Percentiles rank a stretch among this genome's conserved stretches.
phyloP scores from a whole-genome alignment of 2,797 vertebrate species.

The Darevskia mixta region DNA sequence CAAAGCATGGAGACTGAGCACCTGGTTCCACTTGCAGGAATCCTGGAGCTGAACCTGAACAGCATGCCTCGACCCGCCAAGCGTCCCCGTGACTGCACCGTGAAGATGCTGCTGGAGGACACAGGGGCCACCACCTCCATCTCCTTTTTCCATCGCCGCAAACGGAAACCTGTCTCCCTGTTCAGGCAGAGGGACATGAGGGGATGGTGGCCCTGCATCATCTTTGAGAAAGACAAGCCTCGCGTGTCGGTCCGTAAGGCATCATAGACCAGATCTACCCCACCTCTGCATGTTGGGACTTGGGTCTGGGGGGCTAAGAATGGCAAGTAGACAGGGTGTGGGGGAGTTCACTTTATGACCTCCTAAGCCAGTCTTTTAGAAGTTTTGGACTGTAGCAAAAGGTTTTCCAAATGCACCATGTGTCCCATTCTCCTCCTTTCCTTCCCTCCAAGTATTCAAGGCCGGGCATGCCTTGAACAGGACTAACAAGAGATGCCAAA shows the following conservation, averaged over 20 bases:
- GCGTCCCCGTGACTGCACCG: conserved; percentile 50
- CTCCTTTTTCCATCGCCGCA: not conserved
- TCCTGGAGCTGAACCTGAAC: conserved; percentile 75
- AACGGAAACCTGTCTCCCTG: conserved; percentile 53
- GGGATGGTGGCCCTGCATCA: conserved; percentile 81
- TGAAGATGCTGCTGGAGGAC: not conserved
- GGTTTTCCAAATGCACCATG: not conserved
- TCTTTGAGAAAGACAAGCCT: conserved; percentile 57
- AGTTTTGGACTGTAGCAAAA: not conserved
- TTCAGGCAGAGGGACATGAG: conserved; percentile 65
- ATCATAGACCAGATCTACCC: too few relatives aligned
- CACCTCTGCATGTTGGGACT: not conserved
- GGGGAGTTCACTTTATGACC: not conserved
- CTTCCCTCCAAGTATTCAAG: too few relatives aligned
- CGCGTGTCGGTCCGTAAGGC: conserved; percentile 68
- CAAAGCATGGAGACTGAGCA: too few relatives aligned
- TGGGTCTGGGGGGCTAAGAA: too few relatives aligned
- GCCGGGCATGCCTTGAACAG: too few relatives aligned
- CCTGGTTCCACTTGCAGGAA: conserved; percentile 49
- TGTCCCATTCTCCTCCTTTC: too few relatives aligned
- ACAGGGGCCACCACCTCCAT: fast-evolving
- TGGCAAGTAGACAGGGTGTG: too few relatives aligned
- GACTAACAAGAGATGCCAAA: too few relatives aligned
- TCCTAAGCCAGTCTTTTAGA: not conserved
- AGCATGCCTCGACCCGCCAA: conserved; percentile 58